Evolutionary conservation across 2,797 vertebrate species (phyloP).

Genomic region (Huso huso): DNA sequence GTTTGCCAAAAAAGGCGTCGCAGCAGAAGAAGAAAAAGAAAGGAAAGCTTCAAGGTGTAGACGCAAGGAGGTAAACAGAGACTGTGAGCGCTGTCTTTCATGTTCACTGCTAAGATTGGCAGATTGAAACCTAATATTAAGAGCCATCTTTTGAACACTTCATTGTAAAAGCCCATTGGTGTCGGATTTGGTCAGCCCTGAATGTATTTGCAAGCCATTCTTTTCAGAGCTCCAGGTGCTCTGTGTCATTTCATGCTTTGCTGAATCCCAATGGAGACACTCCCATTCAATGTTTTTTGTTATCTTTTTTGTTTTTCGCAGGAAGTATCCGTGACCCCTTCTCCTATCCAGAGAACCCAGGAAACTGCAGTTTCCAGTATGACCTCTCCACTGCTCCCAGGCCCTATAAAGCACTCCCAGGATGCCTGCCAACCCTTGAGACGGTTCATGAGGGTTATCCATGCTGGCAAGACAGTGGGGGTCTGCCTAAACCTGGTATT

Average conservation of each 20-base stretch:
- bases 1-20: too few species aligned
- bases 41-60: too few species aligned
- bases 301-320: constrained; percentile 24
- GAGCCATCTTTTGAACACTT: too few species aligned
- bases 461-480: background rate
- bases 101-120: too few species aligned
- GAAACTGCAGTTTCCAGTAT: constrained; percentile 34
- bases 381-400: constrained; percentile 40
- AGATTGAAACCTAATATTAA: too few species aligned
- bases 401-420: constrained; percentile 12
- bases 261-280: too few species aligned
- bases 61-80: too few species aligned
- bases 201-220: background rate
- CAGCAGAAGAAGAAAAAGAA: too few species aligned
- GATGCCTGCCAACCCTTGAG: constrained; percentile 15
- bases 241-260: background rate
- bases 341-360: constrained; percentile 33
- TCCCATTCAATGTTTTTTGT: background rate
- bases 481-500: background rate
- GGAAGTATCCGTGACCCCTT: constrained; percentile 35
- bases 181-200: background rate
- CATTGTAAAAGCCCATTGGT: background rate
- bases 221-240: background rate
- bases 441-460: constrained; percentile 15
- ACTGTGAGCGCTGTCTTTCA: too few species aligned